A percentile compares a stretch with the other conserved stretches of the same genome.
phyloP scores from a whole-genome alignment of 2,113 vertebrate species.

The Euleptes europaea region DNA sequence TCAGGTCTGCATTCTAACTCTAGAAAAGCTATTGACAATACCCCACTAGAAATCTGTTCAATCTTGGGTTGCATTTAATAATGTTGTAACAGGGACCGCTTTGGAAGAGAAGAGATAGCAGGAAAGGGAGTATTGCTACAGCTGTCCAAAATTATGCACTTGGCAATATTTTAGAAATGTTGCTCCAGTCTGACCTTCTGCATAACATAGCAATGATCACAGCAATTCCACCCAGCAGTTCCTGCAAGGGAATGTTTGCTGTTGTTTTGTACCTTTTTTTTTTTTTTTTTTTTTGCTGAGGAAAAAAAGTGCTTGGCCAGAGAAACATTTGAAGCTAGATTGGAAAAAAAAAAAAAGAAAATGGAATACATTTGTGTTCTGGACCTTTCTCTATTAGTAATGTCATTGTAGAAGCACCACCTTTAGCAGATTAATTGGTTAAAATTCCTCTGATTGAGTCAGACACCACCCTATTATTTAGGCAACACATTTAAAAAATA shows the following conservation, averaged over 20 bases:
- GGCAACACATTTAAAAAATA: too few relatives aligned
- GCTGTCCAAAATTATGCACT: constrained; percentile 4
- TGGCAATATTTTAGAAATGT: constrained; percentile 13
- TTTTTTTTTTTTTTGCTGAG: neutral
- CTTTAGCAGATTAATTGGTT: too few relatives aligned
- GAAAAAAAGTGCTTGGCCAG: neutral
- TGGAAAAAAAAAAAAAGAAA: neutral
- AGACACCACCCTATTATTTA: too few relatives aligned
- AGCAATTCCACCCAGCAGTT: neutral
- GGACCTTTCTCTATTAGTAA: neutral
- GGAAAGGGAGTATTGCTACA: neutral
- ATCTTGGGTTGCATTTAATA: neutral
- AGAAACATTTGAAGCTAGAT: neutral
- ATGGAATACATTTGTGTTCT: neutral
- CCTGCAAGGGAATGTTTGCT: neutral
- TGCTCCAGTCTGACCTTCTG: constrained; percentile 1
- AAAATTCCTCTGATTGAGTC: too few relatives aligned
- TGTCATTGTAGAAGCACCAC: neutral
- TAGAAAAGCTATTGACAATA: neutral
- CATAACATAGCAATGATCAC: neutral
- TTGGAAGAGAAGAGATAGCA: neutral
- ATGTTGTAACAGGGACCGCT: neutral
- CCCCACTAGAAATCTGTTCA: neutral
- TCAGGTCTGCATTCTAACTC: neutral
- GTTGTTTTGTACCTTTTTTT: neutral